Evolutionary conservation across 2,888 invertebrate species (phyloP).

Genomic region (Cheilosia pagana): DNA sequence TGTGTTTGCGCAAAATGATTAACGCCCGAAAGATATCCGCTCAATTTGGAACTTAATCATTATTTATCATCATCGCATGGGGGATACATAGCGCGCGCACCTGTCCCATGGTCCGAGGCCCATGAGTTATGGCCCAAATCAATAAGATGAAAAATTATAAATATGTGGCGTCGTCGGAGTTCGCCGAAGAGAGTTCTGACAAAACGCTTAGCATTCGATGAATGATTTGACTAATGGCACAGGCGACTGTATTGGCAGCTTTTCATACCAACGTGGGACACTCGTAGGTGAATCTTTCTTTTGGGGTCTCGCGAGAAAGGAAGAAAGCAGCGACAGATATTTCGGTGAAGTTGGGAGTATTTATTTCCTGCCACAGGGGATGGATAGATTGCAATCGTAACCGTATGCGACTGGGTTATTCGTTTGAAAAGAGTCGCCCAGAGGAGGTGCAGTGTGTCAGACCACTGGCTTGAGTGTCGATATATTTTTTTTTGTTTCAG

Average conservation of each 20-base stretch:
- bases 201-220: conserved; percentile 57
- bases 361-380: conserved; percentile 29
- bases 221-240: conserved; percentile 63
- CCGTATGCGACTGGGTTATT: conserved; percentile 8
- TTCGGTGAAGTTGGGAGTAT: conserved; percentile 3
- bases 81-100: conserved; percentile 53
- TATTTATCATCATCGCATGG: conserved; percentile 65
- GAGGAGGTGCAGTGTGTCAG: conserved; percentile 7
- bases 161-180: conserved; percentile 34
- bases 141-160: conserved; percentile 65
- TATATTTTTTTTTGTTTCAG: conserved; percentile 8
- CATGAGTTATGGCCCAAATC: conserved; percentile 72
- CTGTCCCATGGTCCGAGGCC: conserved; percentile 34
- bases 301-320: conserved; percentile 25
- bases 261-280: no score
- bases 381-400: conserved; percentile 64
- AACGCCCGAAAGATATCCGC: conserved; percentile 70
- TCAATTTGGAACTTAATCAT: conserved; percentile 73
- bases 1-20: conserved; percentile 52
- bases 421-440: conserved; percentile 42
- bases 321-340: conserved; percentile 34
- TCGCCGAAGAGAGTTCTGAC: conserved; percentile 35
- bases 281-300: conserved; percentile 13
- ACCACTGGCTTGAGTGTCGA: conserved; percentile 3
- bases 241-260: conserved; percentile 57